These are phyloP conservation scores for fruit fly (Drosophila melanogaster) DNA, from an alignment of 1,140 invertebrate species.

Conservation along the genomic window Release_6_plus_ISO1_MT NT_037436.4:13843501-13844000, in stretches of 20 bases:
- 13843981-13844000: no score
- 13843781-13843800: slow-evolving; percentile 12
- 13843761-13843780: neutral
- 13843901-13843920: slow-evolving; percentile 80
- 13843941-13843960: neutral
- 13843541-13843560: slow-evolving; percentile 1
- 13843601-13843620: slow-evolving; percentile 9
- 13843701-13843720: neutral
- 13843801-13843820: slow-evolving; percentile 9
- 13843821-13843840: slow-evolving; percentile 35
- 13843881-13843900: slow-evolving; percentile 77
- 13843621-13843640: slow-evolving; percentile 18
- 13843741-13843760: neutral
- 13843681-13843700: neutral
- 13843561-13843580: slow-evolving; percentile 31
- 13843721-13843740: neutral
- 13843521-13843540: neutral
- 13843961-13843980: neutral
- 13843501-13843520: slow-evolving; percentile 12
- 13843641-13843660: neutral
- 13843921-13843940: slow-evolving; percentile 23
- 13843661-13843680: neutral
- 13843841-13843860: slow-evolving; percentile 9
- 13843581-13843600: slow-evolving; percentile 39
- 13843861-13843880: slow-evolving; percentile 74